phyloP scores from a whole-genome alignment of 1,140 invertebrate species.

The Eubasilissa regina region DNA sequence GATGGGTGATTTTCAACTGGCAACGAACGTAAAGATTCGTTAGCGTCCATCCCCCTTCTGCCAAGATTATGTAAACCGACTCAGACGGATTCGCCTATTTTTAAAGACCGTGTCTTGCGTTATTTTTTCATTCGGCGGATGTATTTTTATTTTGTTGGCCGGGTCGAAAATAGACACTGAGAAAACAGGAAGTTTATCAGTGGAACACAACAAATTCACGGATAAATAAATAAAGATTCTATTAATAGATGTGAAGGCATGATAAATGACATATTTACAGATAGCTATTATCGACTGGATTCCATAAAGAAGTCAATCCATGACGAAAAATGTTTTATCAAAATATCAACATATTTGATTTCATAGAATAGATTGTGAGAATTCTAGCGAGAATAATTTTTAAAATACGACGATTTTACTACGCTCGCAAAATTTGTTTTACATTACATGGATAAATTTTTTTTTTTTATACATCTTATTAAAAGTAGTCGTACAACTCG shows the following conservation, averaged over 20 bases:
- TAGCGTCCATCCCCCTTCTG: conserved; percentile 13
- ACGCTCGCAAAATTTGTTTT: too few relatives aligned
- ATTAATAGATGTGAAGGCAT: not conserved
- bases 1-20: conserved; percentile 21
- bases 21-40: conserved; percentile 25
- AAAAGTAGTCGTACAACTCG: too few relatives aligned
- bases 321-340: too few relatives aligned
- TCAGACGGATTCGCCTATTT: conserved; percentile 39
- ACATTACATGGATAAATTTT: too few relatives aligned
- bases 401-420: too few relatives aligned
- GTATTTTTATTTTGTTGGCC: conserved; percentile 50
- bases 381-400: too few relatives aligned
- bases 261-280: not conserved
- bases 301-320: too few relatives aligned
- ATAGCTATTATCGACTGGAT: not conserved
- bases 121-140: conserved; percentile 52
- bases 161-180: conserved; percentile 42
- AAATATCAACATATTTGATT: too few relatives aligned
- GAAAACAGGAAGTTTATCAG: conserved; percentile 35
- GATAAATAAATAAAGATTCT: not conserved
- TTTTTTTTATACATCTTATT: too few relatives aligned
- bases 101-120: conserved; percentile 28
- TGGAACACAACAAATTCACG: conserved; percentile 36
- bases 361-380: too few relatives aligned
- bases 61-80: conserved; percentile 44